A percentile compares a stretch with the other conserved stretches of the same genome.
Conservation (phyloP, 2,113 vertebrate genomes). For the Columbina picui region DNA sequence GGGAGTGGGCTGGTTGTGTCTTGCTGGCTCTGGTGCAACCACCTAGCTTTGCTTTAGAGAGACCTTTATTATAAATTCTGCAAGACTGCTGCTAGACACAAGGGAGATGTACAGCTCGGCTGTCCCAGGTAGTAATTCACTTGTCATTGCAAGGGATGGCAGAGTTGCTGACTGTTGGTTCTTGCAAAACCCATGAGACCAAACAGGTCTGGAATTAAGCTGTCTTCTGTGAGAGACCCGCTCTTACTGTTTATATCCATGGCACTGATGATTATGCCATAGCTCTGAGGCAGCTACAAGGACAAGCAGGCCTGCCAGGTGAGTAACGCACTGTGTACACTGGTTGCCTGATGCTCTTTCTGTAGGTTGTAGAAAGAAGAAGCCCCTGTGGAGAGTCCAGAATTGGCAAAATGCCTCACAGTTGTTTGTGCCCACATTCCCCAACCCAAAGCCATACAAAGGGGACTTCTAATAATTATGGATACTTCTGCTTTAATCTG, state of each 20-base stretch:
- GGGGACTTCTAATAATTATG: not conserved
- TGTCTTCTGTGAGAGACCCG: not conserved
- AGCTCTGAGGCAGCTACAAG: not conserved
- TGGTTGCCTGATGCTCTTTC: not conserved
- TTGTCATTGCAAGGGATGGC: not conserved
- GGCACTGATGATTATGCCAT: not conserved
- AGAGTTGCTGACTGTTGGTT: not conserved
- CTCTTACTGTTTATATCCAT: not conserved
- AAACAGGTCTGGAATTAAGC: not conserved
- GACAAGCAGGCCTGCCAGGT: not conserved
- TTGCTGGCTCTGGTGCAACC: not conserved
- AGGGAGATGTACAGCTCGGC: not conserved
- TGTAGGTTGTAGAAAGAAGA: not conserved
- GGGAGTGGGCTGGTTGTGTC: not conserved
- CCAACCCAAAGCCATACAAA: not conserved
- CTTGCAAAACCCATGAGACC: not conserved
- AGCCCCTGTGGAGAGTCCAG: not conserved
- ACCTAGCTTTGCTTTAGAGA: not conserved
- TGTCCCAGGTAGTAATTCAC: not conserved
- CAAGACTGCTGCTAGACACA: not conserved
- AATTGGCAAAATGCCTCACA: not conserved
- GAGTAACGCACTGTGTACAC: not conserved
- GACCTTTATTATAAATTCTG: not conserved
- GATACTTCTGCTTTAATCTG: conserved; percentile 42
- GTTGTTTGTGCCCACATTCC: not conserved